A percentile compares a stretch with the other conserved stretches of the same genome.
Evolutionary conservation across 2,797 vertebrate species (phyloP).

Genomic region (Bufotes viridis): DNA sequence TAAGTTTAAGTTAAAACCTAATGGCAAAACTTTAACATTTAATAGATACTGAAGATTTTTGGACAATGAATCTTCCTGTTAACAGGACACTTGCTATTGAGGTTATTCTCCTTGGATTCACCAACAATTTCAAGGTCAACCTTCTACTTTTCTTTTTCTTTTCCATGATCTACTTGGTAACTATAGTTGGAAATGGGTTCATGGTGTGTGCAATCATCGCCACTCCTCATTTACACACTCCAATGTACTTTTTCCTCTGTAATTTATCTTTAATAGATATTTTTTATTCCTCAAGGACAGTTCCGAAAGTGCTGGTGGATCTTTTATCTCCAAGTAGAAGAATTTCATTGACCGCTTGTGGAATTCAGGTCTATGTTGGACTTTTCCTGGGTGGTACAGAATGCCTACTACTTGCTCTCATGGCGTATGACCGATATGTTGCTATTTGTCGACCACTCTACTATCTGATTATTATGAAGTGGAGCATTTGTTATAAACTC

Average conservation of each 20-base stretch:
- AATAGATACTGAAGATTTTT: no score
- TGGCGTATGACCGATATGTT: slow-evolving; percentile 27
- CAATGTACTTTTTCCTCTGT: slow-evolving; percentile 26
- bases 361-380: neutral
- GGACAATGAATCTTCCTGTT: neutral
- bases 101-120: neutral
- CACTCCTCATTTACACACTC: neutral
- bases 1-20: no score
- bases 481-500: neutral
- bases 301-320: neutral
- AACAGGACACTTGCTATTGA: neutral
- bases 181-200: neutral
- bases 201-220: neutral
- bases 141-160: neutral
- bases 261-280: neutral
- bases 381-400: neutral
- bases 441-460: neutral
- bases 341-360: neutral
- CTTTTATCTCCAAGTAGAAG: neutral
- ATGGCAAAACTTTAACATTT: no score
- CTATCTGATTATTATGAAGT: slow-evolving; percentile 7
- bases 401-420: neutral
- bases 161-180: neutral
- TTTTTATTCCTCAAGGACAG: neutral
- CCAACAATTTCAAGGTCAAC: neutral